Evolutionary conservation across 2,113 vertebrate species (phyloP), one percentile per base, ranked within the genome.

Genomic region (Alethe castanea): DNA sequence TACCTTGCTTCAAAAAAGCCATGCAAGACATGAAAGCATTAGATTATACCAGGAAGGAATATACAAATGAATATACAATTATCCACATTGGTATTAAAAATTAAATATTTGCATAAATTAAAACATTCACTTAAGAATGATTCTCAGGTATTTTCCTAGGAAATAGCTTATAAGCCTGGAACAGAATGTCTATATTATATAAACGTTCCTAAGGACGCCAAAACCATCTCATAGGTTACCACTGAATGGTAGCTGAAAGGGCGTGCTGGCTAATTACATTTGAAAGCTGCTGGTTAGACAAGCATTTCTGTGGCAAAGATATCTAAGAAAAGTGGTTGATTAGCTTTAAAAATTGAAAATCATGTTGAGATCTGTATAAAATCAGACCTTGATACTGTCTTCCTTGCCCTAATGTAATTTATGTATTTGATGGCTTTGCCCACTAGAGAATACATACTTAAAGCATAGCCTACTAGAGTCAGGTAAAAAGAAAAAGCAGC

Each of bases 291-390:
- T 90, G 85, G 82, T 90, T 81, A 91, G 79, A 83, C 69, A 92
- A 90, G 76, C 38, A 82, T 94, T 93, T 85, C 65, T 71, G 22
- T 85, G 48, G 79, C 56, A 64, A 81, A 94, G 44, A n/a, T 87
- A 93, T 54, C 40, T 65, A 76, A 94, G 66, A n/a, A 81, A 92
- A 85, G 60, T 77, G 45, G 79, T 83, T 94, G 88, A 95, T 92
- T 93, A 97, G 54, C 76, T 95, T 95, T 96, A 95, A 50, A 96
- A 92, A 96, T 91, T 92, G 93, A 96, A 65, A 96, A 70, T 90
- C 86, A 64, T 62, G 61, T 91, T 76, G 78, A 92, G 54, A 88
- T 91, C 56, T 83, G 19, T 92, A 73, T 77, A 59, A 94, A 95
- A 94, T 81, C 72, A 96, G 72, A 93, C 88, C 66, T 77, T 56